Percentiles rank a stretch among this genome's conserved stretches.
These are phyloP conservation scores for Phymanthus crucifer DNA, from an alignment of 92 coral and sea anemone genomes.

Conservation along the genomic window DNA sequence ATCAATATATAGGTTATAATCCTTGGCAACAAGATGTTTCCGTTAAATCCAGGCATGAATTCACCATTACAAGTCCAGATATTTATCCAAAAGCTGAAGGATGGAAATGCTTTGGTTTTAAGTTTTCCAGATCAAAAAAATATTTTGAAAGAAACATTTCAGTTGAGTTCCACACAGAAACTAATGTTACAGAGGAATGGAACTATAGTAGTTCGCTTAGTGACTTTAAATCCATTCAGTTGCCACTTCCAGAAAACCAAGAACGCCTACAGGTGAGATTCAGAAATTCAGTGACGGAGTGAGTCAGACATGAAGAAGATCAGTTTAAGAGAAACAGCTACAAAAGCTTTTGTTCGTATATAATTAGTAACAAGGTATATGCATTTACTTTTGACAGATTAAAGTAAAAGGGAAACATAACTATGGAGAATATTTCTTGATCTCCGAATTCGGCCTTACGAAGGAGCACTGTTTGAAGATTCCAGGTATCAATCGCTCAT, in stretches of 20 bases:
- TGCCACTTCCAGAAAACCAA: neutral
- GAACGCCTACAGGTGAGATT: neutral
- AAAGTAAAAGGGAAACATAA: no score
- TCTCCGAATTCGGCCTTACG: no score
- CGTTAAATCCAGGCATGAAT: no score
- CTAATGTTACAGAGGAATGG: neutral
- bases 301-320: no score
- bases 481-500: no score
- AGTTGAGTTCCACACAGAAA: neutral
- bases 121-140: neutral
- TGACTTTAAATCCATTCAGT: neutral
- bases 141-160: neutral
- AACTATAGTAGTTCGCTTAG: neutral
- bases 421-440: no score
- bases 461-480: no score
- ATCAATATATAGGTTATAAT: neutral
- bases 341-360: no score
- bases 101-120: neutral
- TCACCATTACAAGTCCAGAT: neutral
- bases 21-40: neutral
- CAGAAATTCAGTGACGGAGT: no score
- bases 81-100: slow-evolving; percentile 4
- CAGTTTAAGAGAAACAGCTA: no score
- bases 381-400: no score
- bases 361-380: no score